These are phyloP conservation scores for Melanostoma mellinum DNA, from an alignment of 2,888 invertebrate genomes.

Conservation along the genomic window DNA sequence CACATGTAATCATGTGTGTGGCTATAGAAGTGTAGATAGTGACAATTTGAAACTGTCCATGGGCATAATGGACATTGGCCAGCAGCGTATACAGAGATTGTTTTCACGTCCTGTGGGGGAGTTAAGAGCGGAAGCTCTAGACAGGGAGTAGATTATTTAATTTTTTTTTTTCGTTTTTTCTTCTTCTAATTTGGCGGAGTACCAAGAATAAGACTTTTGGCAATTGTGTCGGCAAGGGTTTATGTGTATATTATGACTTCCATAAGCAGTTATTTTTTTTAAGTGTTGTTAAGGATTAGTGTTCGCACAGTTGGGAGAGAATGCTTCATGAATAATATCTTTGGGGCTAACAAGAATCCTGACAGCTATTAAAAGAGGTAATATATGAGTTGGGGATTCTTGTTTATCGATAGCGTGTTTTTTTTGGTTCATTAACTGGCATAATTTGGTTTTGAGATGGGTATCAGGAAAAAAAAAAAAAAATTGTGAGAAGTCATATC, in stretches of 20 bases:
- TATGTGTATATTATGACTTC: conserved; percentile 35
- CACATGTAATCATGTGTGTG: conserved; percentile 54
- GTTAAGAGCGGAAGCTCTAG: not conserved
- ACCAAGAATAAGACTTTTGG: conserved; percentile 46
- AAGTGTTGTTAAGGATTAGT: conserved; percentile 19
- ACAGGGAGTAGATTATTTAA: not conserved
- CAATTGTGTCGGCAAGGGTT: conserved; percentile 14
- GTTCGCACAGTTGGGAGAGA: conserved; percentile 30
- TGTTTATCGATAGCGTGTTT: too few species aligned
- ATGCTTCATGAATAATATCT: conserved; percentile 11
- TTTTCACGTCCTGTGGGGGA: conserved; percentile 1
- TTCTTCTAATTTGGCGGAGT: conserved; percentile 46
- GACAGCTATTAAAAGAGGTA: too few species aligned
- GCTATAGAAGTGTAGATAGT: conserved; percentile 34
- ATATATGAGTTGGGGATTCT: too few species aligned
- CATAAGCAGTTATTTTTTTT: conserved; percentile 21
- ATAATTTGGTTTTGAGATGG: too few species aligned
- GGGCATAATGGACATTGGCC: conserved; percentile 11
- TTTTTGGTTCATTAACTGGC: too few species aligned
- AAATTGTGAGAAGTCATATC: too few species aligned
- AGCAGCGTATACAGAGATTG: not conserved
- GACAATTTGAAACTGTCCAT: conserved; percentile 42
- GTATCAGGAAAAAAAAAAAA: too few species aligned
- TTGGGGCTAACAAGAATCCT: too few species aligned
- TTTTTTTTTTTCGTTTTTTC: conserved; percentile 1